Conservation (phyloP, 2,888 invertebrate genomes). For the Scelioninae gen. 2 region DNA sequence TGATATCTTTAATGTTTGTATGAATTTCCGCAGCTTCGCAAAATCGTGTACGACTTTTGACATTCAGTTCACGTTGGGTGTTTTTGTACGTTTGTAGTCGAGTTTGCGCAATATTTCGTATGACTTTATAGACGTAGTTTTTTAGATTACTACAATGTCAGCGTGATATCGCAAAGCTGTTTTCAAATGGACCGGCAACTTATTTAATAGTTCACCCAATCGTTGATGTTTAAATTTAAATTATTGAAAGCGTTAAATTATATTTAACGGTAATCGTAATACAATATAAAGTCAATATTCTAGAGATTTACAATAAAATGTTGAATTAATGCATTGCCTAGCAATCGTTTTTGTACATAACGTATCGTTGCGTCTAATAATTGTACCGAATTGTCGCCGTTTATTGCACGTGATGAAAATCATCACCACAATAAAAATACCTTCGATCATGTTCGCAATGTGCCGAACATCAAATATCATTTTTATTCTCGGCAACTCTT, state of each 20-base stretch:
- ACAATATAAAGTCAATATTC: conserved; percentile 12
- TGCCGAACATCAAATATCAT: not conserved
- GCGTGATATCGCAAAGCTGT: not conserved
- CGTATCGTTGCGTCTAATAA: not conserved
- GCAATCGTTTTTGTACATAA: conserved; percentile 7
- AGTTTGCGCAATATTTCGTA: conserved; percentile 37
- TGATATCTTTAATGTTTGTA: conserved; percentile 12
- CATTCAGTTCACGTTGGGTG: conserved; percentile 16
- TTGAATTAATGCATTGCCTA: not conserved
- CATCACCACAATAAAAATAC: not conserved
- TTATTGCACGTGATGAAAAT: not conserved
- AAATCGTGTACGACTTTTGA: conserved; percentile 16
- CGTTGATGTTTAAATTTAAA: too few relatives aligned
- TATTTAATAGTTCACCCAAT: conserved; percentile 2
- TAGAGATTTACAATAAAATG: conserved; percentile 17
- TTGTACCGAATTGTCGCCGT: conserved; percentile 3
- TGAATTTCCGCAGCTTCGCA: not conserved
- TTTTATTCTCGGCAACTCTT: not conserved
- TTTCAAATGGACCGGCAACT: conserved; percentile 4
- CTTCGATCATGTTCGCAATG: not conserved
- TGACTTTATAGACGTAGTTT: conserved; percentile 30
- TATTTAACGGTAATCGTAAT: too few relatives aligned
- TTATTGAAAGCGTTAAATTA: too few relatives aligned
- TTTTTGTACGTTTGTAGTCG: conserved; percentile 42
- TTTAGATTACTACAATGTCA: conserved; percentile 14